phyloP scores from a whole-genome alignment of 2,113 vertebrate genomes.

The Sprattus sprattus region DNA sequence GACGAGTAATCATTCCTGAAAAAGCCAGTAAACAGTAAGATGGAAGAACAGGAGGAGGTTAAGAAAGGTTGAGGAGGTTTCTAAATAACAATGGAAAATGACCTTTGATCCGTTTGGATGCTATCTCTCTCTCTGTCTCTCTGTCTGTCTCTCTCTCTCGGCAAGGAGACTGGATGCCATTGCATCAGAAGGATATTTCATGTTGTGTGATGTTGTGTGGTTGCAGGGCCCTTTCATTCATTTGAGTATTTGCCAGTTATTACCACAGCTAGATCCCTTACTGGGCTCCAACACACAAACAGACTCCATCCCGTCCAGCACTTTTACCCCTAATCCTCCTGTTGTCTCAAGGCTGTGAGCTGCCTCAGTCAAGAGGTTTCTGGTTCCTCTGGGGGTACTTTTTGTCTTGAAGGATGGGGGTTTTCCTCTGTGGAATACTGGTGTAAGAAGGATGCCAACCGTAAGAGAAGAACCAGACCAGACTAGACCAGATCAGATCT shows the following conservation, averaged over 20 bases:
- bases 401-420: not conserved
- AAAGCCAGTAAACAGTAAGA: not conserved
- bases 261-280: not conserved
- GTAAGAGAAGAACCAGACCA: not conserved
- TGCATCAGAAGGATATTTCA: not conserved
- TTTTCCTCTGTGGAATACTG: not conserved
- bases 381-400: not conserved
- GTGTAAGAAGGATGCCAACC: not conserved
- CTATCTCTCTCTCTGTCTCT: not conserved
- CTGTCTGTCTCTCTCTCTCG: not conserved
- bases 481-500: not conserved
- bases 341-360: not conserved
- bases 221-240: not conserved
- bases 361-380: not conserved
- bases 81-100: not conserved
- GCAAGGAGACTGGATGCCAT: not conserved
- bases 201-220: not conserved
- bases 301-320: not conserved
- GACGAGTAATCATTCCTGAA: not conserved
- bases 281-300: slow-evolving; percentile 16
- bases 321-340: not conserved
- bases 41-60: not conserved
- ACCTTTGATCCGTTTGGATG: not conserved
- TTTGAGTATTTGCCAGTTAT: not conserved
- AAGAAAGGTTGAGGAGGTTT: not conserved